Conservation (phyloP, 2,113 vertebrate species). For the Trichechus manatus region DNA sequence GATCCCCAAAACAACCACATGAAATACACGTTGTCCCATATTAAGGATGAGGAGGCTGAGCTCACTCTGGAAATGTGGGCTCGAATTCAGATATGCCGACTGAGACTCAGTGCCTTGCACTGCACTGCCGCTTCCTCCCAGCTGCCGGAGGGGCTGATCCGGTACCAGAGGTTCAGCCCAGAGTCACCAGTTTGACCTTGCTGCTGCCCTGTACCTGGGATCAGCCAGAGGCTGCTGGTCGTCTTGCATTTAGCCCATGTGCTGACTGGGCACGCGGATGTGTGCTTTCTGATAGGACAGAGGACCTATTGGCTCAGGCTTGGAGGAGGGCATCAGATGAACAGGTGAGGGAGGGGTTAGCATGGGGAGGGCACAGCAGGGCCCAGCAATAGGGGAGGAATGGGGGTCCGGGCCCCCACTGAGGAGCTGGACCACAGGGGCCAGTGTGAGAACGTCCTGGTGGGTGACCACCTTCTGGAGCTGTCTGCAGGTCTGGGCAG, state of each 20-base stretch:
- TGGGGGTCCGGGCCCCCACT: too few species aligned
- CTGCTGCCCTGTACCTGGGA: neutral
- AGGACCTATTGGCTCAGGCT: neutral
- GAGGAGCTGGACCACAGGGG: neutral
- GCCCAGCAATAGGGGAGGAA: neutral
- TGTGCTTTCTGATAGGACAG: neutral
- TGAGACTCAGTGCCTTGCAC: neutral
- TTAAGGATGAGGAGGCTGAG: neutral
- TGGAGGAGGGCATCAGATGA: neutral
- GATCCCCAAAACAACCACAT: too few species aligned
- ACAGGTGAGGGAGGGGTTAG: neutral
- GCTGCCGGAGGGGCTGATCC: neutral
- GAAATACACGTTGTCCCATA: neutral
- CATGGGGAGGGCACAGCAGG: neutral
- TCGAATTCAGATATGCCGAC: neutral
- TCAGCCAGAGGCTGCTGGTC: neutral
- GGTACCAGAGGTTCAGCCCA: neutral
- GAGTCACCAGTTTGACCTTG: neutral
- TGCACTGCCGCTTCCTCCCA: neutral
- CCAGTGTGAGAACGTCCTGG: neutral
- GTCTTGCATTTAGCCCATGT: rapidly evolving
- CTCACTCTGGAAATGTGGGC: neutral
- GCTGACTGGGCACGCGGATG: neutral
- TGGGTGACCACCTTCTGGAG: neutral
- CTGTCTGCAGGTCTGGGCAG: neutral